A percentile compares a stretch with the other conserved stretches of the same genome.
phyloP scores from a whole-genome alignment of 1,140 invertebrate genomes.

The Coenobita brevimanus region DNA sequence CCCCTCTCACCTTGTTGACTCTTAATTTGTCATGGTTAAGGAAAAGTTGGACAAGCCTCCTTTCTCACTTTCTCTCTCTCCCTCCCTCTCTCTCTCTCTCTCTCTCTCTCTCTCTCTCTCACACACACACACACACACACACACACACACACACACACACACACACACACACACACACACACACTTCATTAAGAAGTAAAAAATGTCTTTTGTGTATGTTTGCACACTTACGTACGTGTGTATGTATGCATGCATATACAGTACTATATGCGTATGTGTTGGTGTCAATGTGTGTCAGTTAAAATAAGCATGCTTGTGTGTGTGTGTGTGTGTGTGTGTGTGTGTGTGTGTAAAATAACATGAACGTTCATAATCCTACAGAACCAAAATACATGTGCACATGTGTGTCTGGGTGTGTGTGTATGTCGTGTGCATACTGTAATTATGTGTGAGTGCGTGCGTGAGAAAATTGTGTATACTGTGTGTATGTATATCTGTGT shows the following conservation, averaged over 20 bases:
- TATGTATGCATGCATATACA: not conserved
- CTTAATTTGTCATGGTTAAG: not conserved
- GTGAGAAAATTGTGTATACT: too few species aligned
- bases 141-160: too few species aligned
- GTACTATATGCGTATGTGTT: not conserved
- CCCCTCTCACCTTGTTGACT: not conserved
- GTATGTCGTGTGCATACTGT: too few species aligned
- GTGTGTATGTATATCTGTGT: too few species aligned
- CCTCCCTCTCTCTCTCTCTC: too few species aligned
- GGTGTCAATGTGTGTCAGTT: constrained; percentile 8
- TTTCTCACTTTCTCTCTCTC: too few species aligned
- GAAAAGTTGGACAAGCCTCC: not conserved
- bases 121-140: too few species aligned
- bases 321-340: constrained; percentile 46
- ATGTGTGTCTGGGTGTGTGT: constrained; percentile 11
- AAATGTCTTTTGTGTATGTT: not conserved
- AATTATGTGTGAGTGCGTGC: too few species aligned
- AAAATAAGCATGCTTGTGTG: too few species aligned
- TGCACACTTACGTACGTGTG: not conserved
- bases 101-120: too few species aligned
- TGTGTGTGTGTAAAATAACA: constrained; percentile 22
- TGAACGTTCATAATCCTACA: too few species aligned
- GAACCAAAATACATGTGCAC: constrained; percentile 1
- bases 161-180: too few species aligned
- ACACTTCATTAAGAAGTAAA: not conserved